These are phyloP conservation scores for Clarias magur DNA, from an alignment of 2,113 vertebrate genomes.

Conservation along the genomic window DNA sequence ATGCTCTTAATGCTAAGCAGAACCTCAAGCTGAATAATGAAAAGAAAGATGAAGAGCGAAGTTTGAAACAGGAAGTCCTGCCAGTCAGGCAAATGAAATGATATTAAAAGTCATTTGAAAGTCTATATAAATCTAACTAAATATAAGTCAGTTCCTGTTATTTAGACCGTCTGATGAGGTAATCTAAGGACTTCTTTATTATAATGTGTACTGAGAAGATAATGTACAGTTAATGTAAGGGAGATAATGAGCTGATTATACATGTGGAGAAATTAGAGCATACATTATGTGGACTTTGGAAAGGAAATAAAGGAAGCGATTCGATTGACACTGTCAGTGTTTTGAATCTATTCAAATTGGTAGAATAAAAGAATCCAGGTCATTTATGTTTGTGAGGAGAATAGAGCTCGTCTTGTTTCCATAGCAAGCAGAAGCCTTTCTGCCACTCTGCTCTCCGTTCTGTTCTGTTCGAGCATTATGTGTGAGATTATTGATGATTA, in stretches of 20 bases:
- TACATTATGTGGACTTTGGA: not conserved
- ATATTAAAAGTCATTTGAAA: not conserved
- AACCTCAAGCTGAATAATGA: not conserved
- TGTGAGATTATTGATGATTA: constrained; percentile 24
- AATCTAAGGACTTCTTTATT: not conserved
- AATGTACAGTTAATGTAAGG: not conserved
- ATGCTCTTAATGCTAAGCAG: not conserved
- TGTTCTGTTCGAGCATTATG: not conserved
- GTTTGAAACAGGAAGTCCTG: not conserved
- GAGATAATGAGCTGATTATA: not conserved
- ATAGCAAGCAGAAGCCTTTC: constrained; percentile 11
- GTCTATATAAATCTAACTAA: not conserved
- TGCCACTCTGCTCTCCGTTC: not conserved
- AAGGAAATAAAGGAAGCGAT: constrained; percentile 2
- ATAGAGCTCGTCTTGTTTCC: constrained; percentile 12
- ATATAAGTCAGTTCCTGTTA: not conserved
- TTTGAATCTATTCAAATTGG: not conserved
- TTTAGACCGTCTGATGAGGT: not conserved
- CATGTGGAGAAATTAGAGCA: not conserved
- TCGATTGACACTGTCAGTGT: not conserved
- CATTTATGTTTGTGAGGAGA: not conserved
- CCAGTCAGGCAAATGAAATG: not conserved
- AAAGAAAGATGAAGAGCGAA: not conserved
- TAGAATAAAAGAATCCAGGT: not conserved
- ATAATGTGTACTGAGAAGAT: not conserved